Evolutionary conservation across 2,888 invertebrate species (phyloP).

Genomic region (Laothoe populi): DNA sequence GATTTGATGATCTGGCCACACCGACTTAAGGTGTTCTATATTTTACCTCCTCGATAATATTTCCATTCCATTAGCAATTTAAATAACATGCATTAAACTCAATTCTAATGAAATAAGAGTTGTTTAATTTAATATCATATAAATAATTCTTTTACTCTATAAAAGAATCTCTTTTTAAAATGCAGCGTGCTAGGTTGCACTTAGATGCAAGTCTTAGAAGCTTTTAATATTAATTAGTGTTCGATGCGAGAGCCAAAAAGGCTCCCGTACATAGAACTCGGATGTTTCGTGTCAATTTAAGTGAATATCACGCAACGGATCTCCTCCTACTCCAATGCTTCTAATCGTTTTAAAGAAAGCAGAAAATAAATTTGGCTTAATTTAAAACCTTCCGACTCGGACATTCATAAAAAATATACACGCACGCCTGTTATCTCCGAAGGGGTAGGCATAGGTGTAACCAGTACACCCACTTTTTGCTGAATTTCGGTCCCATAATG

Average conservation of each 20-base stretch:
- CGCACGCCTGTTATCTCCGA: too few species aligned
- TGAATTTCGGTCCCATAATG: too few species aligned
- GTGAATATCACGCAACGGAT: slow-evolving; percentile 10
- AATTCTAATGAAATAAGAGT: too few species aligned
- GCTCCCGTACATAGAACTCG: slow-evolving; percentile 16
- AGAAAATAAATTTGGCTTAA: slow-evolving; percentile 17
- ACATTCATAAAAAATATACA: not conserved
- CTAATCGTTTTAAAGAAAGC: slow-evolving; percentile 9
- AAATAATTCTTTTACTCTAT: not conserved
- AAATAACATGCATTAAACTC: too few species aligned
- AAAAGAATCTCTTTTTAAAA: not conserved
- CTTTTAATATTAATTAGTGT: slow-evolving; percentile 29
- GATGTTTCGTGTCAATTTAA: slow-evolving; percentile 19
- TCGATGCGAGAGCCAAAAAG: slow-evolving; percentile 22
- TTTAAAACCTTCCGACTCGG: not conserved
- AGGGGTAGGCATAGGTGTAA: too few species aligned
- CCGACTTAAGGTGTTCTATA: too few species aligned
- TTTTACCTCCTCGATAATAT: too few species aligned
- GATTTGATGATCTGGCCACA: too few species aligned
- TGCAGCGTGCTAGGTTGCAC: slow-evolving; percentile 14
- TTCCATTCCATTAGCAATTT: too few species aligned
- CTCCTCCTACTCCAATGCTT: not conserved
- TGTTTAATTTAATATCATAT: too few species aligned
- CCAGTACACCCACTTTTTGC: too few species aligned
- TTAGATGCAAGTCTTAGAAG: slow-evolving; percentile 10